phyloP scores from a whole-genome alignment of 2,888 invertebrate species.

The Nemotelus nigrinus region DNA sequence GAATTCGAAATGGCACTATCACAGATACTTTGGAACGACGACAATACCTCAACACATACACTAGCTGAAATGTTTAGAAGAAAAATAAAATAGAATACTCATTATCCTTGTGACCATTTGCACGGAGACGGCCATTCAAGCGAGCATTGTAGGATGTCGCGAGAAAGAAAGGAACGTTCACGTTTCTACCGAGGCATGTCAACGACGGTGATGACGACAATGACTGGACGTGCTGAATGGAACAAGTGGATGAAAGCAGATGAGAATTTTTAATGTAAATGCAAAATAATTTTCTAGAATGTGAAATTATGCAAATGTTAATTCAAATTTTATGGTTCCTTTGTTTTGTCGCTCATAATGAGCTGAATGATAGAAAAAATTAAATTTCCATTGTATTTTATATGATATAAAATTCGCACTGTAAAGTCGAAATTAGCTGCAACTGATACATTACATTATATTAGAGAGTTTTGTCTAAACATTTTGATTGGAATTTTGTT shows the following conservation, averaged over 20 bases:
- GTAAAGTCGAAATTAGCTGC: no score
- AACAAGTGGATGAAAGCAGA: neutral
- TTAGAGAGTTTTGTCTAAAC: no score
- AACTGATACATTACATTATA: no score
- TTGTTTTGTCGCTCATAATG: neutral
- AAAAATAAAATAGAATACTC: conserved; percentile 36
- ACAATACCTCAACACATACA: neutral
- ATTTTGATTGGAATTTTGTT: no score
- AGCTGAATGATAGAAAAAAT: no score
- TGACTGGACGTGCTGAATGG: neutral
- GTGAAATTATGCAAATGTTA: conserved; percentile 36
- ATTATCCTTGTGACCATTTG: conserved; percentile 19
- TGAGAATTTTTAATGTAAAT: conserved; percentile 39
- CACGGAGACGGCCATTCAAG: neutral
- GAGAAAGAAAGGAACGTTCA: neutral
- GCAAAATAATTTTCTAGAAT: conserved; percentile 14
- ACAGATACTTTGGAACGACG: neutral
- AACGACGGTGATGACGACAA: conserved; percentile 2
- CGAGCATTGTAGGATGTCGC: neutral
- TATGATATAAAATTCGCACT: no score
- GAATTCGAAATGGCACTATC: conserved; percentile 39
- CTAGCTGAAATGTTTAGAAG: conserved; percentile 12
- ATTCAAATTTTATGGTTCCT: conserved; percentile 16
- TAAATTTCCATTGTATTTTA: no score
- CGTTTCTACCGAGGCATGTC: neutral